Conservation (phyloP, 1,140 invertebrate species). For the Leptestheria dahalacensis region DNA sequence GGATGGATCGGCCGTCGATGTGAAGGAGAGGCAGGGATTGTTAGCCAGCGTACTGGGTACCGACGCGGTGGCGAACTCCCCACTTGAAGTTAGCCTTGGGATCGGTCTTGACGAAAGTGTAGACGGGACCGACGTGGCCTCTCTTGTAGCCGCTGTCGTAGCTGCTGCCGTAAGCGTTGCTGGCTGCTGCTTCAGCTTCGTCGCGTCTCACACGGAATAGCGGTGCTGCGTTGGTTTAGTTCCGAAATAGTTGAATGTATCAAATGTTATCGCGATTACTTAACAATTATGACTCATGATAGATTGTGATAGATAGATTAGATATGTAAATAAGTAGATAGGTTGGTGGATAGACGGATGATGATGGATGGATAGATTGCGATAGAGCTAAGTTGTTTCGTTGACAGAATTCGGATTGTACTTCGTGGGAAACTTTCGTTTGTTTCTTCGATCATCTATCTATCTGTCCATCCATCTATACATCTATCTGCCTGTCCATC, state of each 20-base stretch:
- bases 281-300: background rate
- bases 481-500: no score
- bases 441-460: no score
- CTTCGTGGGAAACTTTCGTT: no score
- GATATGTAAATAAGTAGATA: no score
- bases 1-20: no score
- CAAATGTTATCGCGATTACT: background rate
- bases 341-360: no score
- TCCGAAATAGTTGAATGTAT: background rate
- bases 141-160: conserved; percentile 1
- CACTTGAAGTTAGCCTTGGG: conserved; percentile 70
- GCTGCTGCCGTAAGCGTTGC: background rate
- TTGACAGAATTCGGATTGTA: no score
- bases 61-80: conserved; percentile 60
- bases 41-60: conserved; percentile 18
- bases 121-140: conserved; percentile 43
- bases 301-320: no score
- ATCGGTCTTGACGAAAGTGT: conserved; percentile 68
- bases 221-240: background rate
- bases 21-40: background rate
- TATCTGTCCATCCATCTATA: no score
- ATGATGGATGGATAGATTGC: no score
- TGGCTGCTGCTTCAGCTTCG: conserved; percentile 1
- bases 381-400: no score
- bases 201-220: conserved; percentile 14